These are phyloP conservation scores for Xanthorhoe spadicearia DNA, from an alignment of 2,888 invertebrate genomes.

Conservation along the genomic window DNA sequence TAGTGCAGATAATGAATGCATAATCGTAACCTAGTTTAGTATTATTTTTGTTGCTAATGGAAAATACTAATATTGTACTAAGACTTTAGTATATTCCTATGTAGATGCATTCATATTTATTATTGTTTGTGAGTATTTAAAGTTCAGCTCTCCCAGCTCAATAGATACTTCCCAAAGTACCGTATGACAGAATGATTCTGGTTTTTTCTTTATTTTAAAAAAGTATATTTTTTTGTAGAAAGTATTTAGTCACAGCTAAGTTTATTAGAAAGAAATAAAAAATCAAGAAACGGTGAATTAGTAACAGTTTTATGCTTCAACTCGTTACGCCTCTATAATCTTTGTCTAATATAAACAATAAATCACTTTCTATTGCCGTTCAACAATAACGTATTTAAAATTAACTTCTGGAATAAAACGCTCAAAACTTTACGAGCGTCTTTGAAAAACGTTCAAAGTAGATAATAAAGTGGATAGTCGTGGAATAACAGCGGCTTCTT, in stretches of 20 bases:
- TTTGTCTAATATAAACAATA: slow-evolving; percentile 29
- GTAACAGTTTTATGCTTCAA: slow-evolving; percentile 20
- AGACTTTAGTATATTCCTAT: background rate
- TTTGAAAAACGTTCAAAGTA: slow-evolving; percentile 39
- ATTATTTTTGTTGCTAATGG: no score
- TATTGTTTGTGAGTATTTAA: no score
- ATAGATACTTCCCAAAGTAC: background rate
- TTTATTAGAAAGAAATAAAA: background rate
- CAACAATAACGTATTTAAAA: slow-evolving; percentile 34
- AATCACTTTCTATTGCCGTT: slow-evolving; percentile 31
- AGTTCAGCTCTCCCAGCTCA: no score
- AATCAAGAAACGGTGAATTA: slow-evolving; percentile 12
- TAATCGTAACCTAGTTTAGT: no score
- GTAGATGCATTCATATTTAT: background rate
- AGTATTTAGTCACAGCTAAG: slow-evolving; percentile 7
- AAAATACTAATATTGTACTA: no score
- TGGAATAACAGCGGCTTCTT: slow-evolving; percentile 31
- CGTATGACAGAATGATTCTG: background rate
- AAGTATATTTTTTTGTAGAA: slow-evolving; percentile 2
- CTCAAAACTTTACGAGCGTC: slow-evolving; percentile 34
- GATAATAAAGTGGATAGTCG: slow-evolving; percentile 35
- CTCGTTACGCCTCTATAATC: slow-evolving; percentile 27
- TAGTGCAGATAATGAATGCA: no score
- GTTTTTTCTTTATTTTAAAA: background rate
- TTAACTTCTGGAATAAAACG: slow-evolving; percentile 35